phyloP scores from a whole-genome alignment of 2,113 vertebrate genomes.

The Brienomyrus brachyistius region DNA sequence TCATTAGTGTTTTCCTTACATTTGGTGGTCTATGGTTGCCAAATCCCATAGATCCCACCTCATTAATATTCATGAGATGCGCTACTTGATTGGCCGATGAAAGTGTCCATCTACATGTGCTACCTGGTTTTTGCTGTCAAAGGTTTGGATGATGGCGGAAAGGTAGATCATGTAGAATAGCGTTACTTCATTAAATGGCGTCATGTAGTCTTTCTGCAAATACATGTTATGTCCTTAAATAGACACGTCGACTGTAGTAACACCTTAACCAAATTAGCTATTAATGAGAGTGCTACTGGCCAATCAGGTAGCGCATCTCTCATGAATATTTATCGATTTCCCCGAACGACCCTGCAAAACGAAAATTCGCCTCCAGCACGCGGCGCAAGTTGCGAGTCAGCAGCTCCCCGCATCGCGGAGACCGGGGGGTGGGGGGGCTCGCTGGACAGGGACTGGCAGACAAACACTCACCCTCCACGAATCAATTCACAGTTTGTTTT shows the following conservation, averaged over 20 bases:
- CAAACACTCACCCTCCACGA: not conserved
- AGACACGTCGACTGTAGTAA: not conserved
- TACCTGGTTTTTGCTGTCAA: not conserved
- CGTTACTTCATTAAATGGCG: not conserved
- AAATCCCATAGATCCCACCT: not conserved
- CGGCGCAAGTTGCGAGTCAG: not conserved
- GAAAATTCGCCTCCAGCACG: too few species aligned
- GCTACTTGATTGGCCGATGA: not conserved
- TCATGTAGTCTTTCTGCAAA: not conserved
- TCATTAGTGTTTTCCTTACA: not conserved
- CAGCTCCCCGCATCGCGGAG: not conserved
- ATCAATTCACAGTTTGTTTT: slow-evolving; percentile 10
- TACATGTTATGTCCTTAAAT: not conserved
- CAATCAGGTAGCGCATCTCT: not conserved
- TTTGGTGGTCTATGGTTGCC: not conserved
- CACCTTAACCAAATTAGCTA: not conserved
- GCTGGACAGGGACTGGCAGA: not conserved
- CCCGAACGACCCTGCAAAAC: not conserved
- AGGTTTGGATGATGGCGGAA: not conserved
- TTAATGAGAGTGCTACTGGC: not conserved
- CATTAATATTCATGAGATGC: too few species aligned
- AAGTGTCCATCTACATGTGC: not conserved
- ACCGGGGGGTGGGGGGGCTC: not conserved
- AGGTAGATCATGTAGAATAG: not conserved
- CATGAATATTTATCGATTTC: too few species aligned